phyloP scores from a whole-genome alignment of 1,140 invertebrate species.

The Drosophila bocki region DNA sequence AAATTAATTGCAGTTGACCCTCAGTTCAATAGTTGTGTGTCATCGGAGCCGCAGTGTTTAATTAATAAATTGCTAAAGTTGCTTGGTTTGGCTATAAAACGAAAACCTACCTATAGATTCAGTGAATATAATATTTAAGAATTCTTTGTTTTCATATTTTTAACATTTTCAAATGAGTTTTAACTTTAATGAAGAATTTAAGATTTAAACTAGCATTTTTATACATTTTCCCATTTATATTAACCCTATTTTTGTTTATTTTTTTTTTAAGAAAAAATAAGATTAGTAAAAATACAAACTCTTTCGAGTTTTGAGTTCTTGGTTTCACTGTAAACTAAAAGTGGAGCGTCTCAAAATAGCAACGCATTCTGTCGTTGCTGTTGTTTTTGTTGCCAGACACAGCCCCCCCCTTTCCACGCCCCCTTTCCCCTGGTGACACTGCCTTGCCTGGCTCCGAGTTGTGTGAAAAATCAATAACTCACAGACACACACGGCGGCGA shows the following conservation, averaged over 20 bases:
- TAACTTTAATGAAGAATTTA: too few species aligned
- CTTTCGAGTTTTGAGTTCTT: neutral
- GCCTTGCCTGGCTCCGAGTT: slow-evolving; percentile 10
- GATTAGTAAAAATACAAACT: too few species aligned
- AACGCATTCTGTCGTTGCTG: slow-evolving; percentile 15
- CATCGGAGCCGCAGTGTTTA: neutral
- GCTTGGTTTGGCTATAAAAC: neutral
- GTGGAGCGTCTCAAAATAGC: slow-evolving; percentile 73
- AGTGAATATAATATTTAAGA: neutral
- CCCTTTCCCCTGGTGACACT: slow-evolving; percentile 19
- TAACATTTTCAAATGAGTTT: neutral
- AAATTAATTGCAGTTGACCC: slow-evolving; percentile 8
- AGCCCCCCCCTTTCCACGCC: slow-evolving; percentile 30
- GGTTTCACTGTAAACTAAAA: slow-evolving; percentile 37
- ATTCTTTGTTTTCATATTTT: neutral
- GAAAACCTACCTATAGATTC: too few species aligned
- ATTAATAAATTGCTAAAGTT: neutral
- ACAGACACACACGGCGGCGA: slow-evolving; percentile 31
- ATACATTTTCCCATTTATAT: neutral
- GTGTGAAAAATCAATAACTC: slow-evolving; percentile 74
- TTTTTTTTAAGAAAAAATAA: neutral
- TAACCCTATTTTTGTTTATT: neutral
- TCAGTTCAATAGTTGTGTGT: slow-evolving; percentile 7
- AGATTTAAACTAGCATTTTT: neutral
- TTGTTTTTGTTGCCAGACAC: slow-evolving; percentile 52